Conservation (phyloP, 2,113 vertebrate species). For the Lates calcarifer region DNA sequence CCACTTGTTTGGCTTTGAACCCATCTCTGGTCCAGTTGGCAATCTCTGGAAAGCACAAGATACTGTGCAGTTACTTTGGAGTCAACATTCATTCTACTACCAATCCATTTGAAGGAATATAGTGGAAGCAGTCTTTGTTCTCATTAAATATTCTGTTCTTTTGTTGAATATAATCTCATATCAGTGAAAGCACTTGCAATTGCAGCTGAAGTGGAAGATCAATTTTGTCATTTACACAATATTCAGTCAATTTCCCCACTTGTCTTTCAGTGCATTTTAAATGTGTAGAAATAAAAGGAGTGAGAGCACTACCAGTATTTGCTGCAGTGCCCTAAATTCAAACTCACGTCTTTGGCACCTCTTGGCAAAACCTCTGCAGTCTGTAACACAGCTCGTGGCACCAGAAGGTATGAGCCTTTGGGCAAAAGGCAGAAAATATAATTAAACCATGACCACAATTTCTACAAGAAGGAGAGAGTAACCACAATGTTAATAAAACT, state of each 20-base stretch:
- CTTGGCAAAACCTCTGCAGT: neutral
- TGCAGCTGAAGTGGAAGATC: neutral
- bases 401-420: constrained; percentile 2
- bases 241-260: neutral
- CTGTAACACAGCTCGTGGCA: constrained; percentile 6
- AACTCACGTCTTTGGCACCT: constrained; percentile 2
- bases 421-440: constrained; percentile 19
- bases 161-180: neutral
- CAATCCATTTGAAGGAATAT: neutral
- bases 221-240: neutral
- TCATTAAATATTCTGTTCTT: constrained; percentile 10
- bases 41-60: constrained; percentile 8
- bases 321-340: constrained; percentile 7
- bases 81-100: neutral
- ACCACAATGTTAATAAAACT: constrained; percentile 48
- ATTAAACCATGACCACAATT: constrained; percentile 25
- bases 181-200: neutral
- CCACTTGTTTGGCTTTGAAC: constrained; percentile 55
- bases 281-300: neutral
- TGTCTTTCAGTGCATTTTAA: neutral
- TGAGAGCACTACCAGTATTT: neutral
- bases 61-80: neutral
- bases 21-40: constrained; percentile 20
- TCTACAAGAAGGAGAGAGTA: constrained; percentile 24
- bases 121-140: neutral